Base-by-base conservation (phyloP, 2,888 invertebrate genomes). In the Papilio protenor region DNA sequence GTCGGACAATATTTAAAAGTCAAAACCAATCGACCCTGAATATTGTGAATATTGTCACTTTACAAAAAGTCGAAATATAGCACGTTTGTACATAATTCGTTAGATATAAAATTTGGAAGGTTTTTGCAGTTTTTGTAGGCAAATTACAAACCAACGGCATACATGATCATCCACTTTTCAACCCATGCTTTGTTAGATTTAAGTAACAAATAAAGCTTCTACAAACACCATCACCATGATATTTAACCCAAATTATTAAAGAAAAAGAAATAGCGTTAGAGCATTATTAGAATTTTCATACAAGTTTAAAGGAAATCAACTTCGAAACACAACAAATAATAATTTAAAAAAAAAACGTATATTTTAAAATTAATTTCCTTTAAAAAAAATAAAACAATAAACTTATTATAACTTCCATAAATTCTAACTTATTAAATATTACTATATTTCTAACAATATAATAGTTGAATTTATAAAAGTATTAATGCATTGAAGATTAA, bases 131-230 rank as follows among this genome's bases (percentile, higher is more conserved):
- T 55, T n/a, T 2, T n/a, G 6, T 18, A 55, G n/a, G 10, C 55
- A 33, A 33, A 33, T 33, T 33, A 33, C 5, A 33, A 33, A 33
- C 40, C 40, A 5, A 5, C 40, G 40, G n/a, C n/a, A 27, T 61
- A 10, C 27, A 14, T 27, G 6, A 10, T 61, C 18, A 18, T 64
- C 18, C 2, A 64, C 33, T 40, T 64, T 40, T 66, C 16, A 73
- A 61, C 27, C 12, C 61, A 74, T 61, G 61, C 59, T 74, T 74
- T 64, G 27, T 74, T 74, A 73, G 5, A 11, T 18, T 59, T 11
- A 12, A n/a, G n/a, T 66, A 40, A 40, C 11, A 40, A 18, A 66
- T 27, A 64, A 64, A 64, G 33, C 64, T 66, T 66, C 40, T 40
- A 33, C 18, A 61, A 61, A 64, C 47, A 23, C 10, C 59, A 61